Base-by-base conservation (phyloP, 2,113 vertebrate genomes). In the Ariopsis seemanni region DNA sequence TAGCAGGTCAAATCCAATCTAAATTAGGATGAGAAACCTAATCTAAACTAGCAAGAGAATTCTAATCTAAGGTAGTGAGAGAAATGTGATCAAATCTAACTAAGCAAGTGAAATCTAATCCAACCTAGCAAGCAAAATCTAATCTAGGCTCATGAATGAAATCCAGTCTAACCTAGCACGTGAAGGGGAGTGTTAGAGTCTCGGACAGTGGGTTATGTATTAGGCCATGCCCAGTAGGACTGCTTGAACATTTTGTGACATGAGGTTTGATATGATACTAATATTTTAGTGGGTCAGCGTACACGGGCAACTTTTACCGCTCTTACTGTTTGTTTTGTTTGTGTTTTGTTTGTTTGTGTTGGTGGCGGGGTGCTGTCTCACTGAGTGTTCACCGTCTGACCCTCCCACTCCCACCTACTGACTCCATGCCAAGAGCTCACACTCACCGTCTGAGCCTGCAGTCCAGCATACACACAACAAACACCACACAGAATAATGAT, bases 391-490 rank as follows among this genome's bases (percentile, higher is more conserved):
- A 90, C 91, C 91, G 89, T 94, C 90, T 86, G 92, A 93, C 92
- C 92, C 93, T 93, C 53, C 78, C 20, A 80, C 93, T 94, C 92
- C 93, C 93, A 94, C 92, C 93, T 93, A 83, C 92, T 94, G 92
- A 94, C 88, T 90, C 94, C 94, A 94, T 94, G 93, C 93, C 95
- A 93, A 94, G 94, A 93, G 93, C 91, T 95, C 93, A 95, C 93
- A 93, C 94, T 94, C 94, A 93, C 91, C 80, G 91, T 91, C 93
- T 91, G 88, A 94, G 92, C 93, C 91, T 89, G 89, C 91, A 89
- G 91, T 92, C 93, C 94, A 93, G 94, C 94, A 96, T 94, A 94
- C 95, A 94, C 93, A 93, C 93, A 88, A 78, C 63, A 90, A 63
- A 91, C 88, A 90, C 34, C 42, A 7, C 50, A 87, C 78, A 79